These are phyloP conservation scores for Acanthurus leucopareius DNA, from an alignment of 2,797 vertebrate species.

Conservation along the genomic window DNA sequence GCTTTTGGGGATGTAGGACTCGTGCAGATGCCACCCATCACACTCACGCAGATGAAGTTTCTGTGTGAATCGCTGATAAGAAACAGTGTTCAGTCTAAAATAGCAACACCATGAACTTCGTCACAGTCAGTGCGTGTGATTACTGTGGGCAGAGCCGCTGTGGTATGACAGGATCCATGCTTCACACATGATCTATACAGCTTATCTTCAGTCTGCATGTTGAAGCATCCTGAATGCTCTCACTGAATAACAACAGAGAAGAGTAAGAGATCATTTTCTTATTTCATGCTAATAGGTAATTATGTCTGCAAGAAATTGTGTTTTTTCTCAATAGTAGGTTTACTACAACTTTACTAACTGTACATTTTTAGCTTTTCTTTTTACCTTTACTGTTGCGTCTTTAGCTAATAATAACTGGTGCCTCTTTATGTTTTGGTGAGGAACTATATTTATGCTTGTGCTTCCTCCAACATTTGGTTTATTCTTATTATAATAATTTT, in stretches of 20 bases:
- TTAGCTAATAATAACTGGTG: not conserved
- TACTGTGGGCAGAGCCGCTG: conserved; percentile 38
- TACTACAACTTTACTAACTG: not conserved
- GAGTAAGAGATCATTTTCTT: conserved; percentile 42
- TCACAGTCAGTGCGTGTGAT: not conserved
- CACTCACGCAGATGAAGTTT: not conserved
- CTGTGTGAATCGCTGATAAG: conserved; percentile 36
- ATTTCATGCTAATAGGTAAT: not conserved
- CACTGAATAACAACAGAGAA: conserved; percentile 25
- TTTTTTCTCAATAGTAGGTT: not conserved
- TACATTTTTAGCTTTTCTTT: not conserved
- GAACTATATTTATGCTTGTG: not conserved
- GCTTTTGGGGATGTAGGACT: not conserved
- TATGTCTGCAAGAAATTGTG: not conserved
- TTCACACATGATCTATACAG: conserved; percentile 2
- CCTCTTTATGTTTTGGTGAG: not conserved
- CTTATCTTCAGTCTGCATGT: conserved; percentile 63
- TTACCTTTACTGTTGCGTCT: not conserved
- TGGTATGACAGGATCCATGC: conserved; percentile 8
- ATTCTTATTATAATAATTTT: not conserved
- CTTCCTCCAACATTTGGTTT: not conserved
- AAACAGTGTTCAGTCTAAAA: conserved; percentile 15
- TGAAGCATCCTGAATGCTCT: conserved; percentile 31
- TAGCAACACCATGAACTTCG: not conserved
- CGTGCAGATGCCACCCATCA: too few relatives aligned